Conservation (phyloP, 2,797 vertebrate genomes). For the Cercopithecus mitis region DNA sequence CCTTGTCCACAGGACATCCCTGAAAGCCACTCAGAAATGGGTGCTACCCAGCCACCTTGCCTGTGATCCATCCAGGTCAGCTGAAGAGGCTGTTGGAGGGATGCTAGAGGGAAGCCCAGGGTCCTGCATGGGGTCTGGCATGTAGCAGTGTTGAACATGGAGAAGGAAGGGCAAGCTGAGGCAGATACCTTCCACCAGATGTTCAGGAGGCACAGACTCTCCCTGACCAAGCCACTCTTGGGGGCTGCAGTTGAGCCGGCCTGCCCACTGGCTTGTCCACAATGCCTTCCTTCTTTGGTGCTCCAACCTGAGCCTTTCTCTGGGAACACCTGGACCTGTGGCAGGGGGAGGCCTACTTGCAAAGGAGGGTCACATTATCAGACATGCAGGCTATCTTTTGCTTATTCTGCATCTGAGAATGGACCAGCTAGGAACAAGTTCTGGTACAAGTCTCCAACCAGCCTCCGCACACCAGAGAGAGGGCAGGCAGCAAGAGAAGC, state of each 20-base stretch:
- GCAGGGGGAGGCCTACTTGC: not conserved
- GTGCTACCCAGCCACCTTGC: too few relatives aligned
- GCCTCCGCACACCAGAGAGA: constrained; percentile 57
- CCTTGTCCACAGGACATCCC: not conserved
- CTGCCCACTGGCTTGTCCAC: not conserved
- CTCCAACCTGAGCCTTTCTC: not conserved
- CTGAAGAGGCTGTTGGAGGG: not conserved
- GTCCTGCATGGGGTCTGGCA: not conserved
- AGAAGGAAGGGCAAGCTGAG: not conserved
- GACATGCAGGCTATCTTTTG: not conserved
- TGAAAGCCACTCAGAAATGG: not conserved
- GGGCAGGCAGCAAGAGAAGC: not conserved
- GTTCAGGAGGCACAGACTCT: not conserved
- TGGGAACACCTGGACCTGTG: not conserved
- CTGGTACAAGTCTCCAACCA: not conserved
- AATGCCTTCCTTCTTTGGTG: not conserved
- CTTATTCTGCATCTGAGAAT: constrained; percentile 47
- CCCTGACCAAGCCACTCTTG: not conserved
- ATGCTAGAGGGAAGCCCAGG: not conserved
- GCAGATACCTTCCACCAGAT: not conserved
- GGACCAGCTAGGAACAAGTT: not conserved
- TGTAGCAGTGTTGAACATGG: not conserved
- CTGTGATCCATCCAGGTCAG: not conserved
- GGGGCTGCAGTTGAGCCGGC: not conserved
- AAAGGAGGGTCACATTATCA: not conserved